phyloP scores from a whole-genome alignment of 2,113 vertebrate genomes.

The Gallinago jamesoni region DNA sequence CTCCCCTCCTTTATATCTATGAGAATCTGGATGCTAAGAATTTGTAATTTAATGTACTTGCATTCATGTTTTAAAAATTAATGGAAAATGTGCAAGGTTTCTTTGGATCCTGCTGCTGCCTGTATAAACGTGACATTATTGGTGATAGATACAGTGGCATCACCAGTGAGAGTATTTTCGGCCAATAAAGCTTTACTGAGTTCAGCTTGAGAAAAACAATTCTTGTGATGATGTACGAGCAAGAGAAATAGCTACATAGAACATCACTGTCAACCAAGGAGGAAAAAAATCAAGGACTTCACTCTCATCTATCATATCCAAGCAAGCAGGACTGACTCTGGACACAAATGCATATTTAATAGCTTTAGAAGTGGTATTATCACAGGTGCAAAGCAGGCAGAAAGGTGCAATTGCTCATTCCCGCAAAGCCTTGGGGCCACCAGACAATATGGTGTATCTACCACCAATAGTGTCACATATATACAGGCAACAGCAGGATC shows the following conservation, averaged over 20 bases:
- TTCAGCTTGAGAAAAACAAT: neutral
- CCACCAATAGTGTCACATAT: neutral
- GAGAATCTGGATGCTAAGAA: neutral
- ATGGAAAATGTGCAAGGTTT: no score
- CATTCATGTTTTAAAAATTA: no score
- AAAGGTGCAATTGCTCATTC: neutral
- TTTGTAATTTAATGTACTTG: neutral
- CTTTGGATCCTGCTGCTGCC: no score
- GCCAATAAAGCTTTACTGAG: neutral
- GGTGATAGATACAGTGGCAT: no score
- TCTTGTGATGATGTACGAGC: neutral
- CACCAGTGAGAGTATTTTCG: neutral
- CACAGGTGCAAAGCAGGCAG: conserved; percentile 17
- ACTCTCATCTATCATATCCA: neutral
- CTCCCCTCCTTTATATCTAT: neutral
- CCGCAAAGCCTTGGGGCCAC: neutral
- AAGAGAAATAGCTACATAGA: neutral
- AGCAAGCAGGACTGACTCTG: neutral
- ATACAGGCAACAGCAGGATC: neutral
- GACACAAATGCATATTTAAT: conserved; percentile 31
- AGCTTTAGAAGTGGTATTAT: conserved; percentile 24
- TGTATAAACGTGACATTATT: no score
- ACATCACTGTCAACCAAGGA: neutral
- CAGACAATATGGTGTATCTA: neutral
- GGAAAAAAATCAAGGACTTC: neutral